Conservation (phyloP, 2,888 invertebrate genomes). For the Polydrusus pterygomalis region DNA sequence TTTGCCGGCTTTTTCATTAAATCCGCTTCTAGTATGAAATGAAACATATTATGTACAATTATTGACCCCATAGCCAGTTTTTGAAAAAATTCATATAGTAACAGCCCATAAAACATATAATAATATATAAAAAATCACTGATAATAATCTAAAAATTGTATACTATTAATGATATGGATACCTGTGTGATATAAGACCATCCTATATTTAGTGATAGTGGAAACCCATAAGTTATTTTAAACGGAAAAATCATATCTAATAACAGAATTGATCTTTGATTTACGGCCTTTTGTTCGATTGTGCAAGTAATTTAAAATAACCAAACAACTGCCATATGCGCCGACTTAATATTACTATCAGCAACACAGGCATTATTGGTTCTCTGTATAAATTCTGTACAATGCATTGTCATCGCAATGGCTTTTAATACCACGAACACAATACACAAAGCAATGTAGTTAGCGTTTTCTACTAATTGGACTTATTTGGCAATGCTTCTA, state of each 20-base stretch:
- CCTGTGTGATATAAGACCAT: too few relatives aligned
- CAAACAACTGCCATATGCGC: constrained; percentile 31
- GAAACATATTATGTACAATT: too few relatives aligned
- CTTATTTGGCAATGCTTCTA: constrained; percentile 56
- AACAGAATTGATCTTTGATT: not conserved
- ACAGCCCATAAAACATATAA: too few relatives aligned
- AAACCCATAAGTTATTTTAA: not conserved
- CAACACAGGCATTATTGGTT: constrained; percentile 23
- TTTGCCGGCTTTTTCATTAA: too few relatives aligned
- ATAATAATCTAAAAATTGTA: too few relatives aligned
- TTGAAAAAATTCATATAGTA: too few relatives aligned
- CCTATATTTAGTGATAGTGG: too few relatives aligned
- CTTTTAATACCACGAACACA: constrained; percentile 48
- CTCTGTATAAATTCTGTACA: constrained; percentile 30
- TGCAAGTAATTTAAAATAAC: constrained; percentile 11
- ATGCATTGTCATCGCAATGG: constrained; percentile 49
- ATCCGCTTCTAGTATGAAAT: too few relatives aligned
- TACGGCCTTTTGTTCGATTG: not conserved
- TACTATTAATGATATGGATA: too few relatives aligned
- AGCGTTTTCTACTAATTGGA: constrained; percentile 54
- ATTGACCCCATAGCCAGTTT: too few relatives aligned
- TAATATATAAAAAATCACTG: too few relatives aligned
- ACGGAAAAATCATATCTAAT: not conserved
- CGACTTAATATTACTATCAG: constrained; percentile 28
- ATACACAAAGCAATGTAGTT: constrained; percentile 47